A percentile compares a stretch with the other conserved stretches of the same genome.
phyloP scores from a whole-genome alignment of 2,113 vertebrate species.

The Campylorhamphus procurvoides region DNA sequence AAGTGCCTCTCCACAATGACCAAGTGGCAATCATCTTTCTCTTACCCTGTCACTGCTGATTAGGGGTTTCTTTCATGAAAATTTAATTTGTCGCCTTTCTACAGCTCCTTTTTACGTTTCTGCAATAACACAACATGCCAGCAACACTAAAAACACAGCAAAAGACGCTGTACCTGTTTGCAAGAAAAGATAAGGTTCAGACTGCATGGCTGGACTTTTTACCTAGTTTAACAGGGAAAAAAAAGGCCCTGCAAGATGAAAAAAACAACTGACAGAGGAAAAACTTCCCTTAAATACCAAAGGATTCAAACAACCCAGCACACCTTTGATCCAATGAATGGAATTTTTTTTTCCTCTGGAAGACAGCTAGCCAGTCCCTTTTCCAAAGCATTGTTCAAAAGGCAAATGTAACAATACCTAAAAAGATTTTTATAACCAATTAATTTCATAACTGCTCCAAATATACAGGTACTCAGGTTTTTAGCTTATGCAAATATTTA shows the following conservation, averaged over 20 bases:
- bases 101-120: constrained; percentile 56
- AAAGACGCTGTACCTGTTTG: constrained; percentile 3
- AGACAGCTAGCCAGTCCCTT: neutral
- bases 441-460: neutral
- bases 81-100: constrained; percentile 77
- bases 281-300: neutral
- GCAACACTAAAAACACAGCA: constrained; percentile 19
- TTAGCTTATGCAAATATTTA: constrained; percentile 11
- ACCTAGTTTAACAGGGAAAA: neutral
- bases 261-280: neutral
- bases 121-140: constrained; percentile 46
- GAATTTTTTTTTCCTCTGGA: neutral
- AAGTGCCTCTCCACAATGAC: constrained; percentile 90
- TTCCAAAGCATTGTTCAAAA: neutral
- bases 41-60: constrained; percentile 87
- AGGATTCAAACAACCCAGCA: neutral
- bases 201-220: neutral
- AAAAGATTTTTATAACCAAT: neutral
- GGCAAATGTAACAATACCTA: neutral
- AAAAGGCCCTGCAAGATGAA: neutral
- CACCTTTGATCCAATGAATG: neutral
- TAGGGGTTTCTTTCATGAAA: constrained; percentile 83
- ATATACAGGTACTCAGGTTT: neutral
- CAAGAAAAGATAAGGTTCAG: neutral
- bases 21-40: constrained; percentile 89